Evolutionary conservation across 2,888 invertebrate genomes (phyloP).

Genomic region (Reticulitermes lucifugus): DNA sequence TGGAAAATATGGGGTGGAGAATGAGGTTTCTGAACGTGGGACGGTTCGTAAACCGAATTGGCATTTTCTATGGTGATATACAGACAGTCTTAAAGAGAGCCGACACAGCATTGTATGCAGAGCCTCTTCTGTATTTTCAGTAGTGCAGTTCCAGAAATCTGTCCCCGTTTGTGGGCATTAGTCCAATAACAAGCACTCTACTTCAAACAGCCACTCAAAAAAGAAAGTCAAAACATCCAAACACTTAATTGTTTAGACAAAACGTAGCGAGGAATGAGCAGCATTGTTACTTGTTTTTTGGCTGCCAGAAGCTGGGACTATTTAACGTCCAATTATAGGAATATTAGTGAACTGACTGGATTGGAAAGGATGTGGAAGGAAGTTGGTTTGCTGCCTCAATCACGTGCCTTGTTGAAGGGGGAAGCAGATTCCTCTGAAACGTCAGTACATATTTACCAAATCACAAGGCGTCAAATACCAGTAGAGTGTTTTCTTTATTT

Average conservation of each 20-base stretch:
- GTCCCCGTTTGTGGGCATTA: background rate
- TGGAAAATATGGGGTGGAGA: background rate
- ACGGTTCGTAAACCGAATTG: background rate
- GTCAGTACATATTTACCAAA: too few species aligned
- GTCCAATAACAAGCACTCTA: background rate
- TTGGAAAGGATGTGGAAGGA: too few species aligned
- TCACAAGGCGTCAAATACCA: too few species aligned
- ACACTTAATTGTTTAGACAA: background rate
- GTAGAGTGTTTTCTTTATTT: too few species aligned
- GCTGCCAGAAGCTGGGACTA: too few species aligned
- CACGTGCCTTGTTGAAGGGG: too few species aligned
- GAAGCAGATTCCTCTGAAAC: too few species aligned
- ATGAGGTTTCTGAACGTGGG: background rate
- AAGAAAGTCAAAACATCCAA: accelerated
- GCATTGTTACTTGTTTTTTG: too few species aligned
- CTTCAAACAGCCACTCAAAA: background rate
- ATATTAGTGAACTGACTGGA: too few species aligned
- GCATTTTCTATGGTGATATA: background rate
- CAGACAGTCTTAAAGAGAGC: background rate
- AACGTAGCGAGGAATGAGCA: too few species aligned
- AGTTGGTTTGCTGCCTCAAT: too few species aligned
- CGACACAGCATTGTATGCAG: background rate
- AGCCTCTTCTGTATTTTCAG: background rate
- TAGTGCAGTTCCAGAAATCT: constrained; percentile 1
- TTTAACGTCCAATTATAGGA: too few species aligned